Evolutionary conservation across 2,113 vertebrate genomes (phyloP).

Genomic region (Eira barbara): DNA sequence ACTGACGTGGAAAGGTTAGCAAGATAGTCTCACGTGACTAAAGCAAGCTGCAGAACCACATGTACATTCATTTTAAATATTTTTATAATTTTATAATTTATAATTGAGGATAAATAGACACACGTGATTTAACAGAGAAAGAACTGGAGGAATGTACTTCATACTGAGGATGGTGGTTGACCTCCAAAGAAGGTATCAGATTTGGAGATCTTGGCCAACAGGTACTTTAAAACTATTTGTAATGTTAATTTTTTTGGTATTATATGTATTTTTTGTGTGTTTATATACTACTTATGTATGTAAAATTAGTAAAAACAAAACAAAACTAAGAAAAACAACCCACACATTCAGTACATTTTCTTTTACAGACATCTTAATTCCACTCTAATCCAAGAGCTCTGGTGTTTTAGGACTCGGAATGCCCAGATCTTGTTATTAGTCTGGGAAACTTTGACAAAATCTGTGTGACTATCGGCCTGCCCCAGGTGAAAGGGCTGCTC

Average conservation of each 20-base stretch:
- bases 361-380: neutral
- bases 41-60: neutral
- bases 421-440: neutral
- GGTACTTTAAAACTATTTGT: neutral
- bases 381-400: neutral
- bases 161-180: neutral
- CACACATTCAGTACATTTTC: neutral
- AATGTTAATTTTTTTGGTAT: neutral
- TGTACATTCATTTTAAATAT: neutral
- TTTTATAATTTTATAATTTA: neutral
- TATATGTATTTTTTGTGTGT: neutral
- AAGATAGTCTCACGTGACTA: neutral
- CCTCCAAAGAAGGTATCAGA: neutral
- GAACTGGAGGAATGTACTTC: neutral
- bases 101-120: neutral
- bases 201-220: neutral
- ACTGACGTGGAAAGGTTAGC: neutral
- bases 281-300: neutral
- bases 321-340: neutral
- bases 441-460: neutral
- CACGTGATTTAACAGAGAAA: neutral
- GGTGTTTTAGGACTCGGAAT: neutral
- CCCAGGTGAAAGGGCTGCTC: neutral
- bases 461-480: neutral
- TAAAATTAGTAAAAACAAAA: neutral